phyloP scores from a whole-genome alignment of 1,140 invertebrate species.

The Cecropterus lyciades region DNA sequence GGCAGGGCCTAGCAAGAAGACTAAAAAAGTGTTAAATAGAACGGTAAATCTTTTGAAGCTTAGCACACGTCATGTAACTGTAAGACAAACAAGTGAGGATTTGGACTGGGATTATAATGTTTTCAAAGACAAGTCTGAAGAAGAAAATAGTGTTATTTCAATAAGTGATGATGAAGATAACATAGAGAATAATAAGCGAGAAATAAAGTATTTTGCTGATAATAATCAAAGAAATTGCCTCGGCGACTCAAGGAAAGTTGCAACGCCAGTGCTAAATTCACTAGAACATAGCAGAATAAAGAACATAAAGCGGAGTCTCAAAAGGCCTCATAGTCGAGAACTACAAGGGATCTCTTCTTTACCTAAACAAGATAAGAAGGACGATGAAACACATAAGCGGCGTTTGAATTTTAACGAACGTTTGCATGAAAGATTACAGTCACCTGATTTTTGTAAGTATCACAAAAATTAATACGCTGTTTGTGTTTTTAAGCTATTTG shows the following conservation, averaged over 20 bases:
- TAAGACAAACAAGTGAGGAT: slow-evolving; percentile 50
- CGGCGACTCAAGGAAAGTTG: slow-evolving; percentile 31
- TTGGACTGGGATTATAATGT: slow-evolving; percentile 56
- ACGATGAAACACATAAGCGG: slow-evolving; percentile 47
- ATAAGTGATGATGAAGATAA: slow-evolving; percentile 54
- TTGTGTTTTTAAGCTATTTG: background rate
- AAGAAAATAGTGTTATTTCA: slow-evolving; percentile 41
- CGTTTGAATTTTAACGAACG: slow-evolving; percentile 45
- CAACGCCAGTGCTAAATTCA: slow-evolving; percentile 49
- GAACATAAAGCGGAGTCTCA: slow-evolving; percentile 71
- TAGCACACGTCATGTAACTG: slow-evolving; percentile 55
- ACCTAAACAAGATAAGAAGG: slow-evolving; percentile 31
- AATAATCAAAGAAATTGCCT: slow-evolving; percentile 40
- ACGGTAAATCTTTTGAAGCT: slow-evolving; percentile 37
- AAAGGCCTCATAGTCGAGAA: slow-evolving; percentile 69
- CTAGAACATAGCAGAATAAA: slow-evolving; percentile 53
- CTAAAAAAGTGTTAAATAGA: slow-evolving; percentile 34
- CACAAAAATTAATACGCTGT: background rate
- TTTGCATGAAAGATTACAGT: slow-evolving; percentile 37
- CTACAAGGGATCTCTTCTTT: slow-evolving; percentile 60
- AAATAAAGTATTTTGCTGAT: slow-evolving; percentile 34
- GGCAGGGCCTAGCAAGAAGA: slow-evolving; percentile 44
- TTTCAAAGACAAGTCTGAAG: slow-evolving; percentile 47
- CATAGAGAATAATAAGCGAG: slow-evolving; percentile 31
- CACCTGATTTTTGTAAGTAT: slow-evolving; percentile 56